These are phyloP conservation scores for Dipodomys stephensi DNA, from an alignment of 2,113 vertebrate genomes.

Conservation along the genomic window DNA sequence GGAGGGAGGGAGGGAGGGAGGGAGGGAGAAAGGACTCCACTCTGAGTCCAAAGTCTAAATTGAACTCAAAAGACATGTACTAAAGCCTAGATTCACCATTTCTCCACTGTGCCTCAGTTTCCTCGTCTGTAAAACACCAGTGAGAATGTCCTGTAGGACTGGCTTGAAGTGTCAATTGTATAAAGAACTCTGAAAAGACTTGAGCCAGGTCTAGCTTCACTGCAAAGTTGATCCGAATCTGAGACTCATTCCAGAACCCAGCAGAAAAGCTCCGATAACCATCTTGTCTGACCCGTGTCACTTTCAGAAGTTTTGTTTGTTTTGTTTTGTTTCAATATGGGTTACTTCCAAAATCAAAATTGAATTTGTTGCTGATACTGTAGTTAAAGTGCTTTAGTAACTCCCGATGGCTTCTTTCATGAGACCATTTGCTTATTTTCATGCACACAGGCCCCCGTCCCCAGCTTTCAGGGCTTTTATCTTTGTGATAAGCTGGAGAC, in stretches of 20 bases:
- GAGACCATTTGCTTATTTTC: constrained; percentile 27
- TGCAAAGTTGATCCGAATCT: neutral
- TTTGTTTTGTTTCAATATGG: neutral
- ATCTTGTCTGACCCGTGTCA: neutral
- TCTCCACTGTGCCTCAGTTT: neutral
- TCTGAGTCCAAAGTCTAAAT: neutral
- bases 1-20: too few relatives aligned
- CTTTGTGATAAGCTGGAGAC: neutral
- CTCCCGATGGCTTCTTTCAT: constrained; percentile 6
- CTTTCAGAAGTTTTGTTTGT: neutral
- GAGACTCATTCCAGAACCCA: neutral
- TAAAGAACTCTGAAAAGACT: neutral
- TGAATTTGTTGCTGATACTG: neutral
- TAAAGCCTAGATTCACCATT: neutral
- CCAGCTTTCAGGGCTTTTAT: constrained; percentile 51
- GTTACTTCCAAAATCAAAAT: constrained; percentile 58
- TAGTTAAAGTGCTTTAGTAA: neutral
- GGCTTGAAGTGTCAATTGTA: neutral
- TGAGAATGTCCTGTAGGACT: neutral
- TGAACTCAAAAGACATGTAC: neutral
- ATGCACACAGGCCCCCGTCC: neutral
- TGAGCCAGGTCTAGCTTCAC: neutral
- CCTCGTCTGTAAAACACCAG: neutral
- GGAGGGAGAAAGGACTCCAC: neutral
- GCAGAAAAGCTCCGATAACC: neutral